These are phyloP conservation scores for Conops quadrifasciatus DNA, from an alignment of 2,888 invertebrate species.

Conservation along the genomic window DNA sequence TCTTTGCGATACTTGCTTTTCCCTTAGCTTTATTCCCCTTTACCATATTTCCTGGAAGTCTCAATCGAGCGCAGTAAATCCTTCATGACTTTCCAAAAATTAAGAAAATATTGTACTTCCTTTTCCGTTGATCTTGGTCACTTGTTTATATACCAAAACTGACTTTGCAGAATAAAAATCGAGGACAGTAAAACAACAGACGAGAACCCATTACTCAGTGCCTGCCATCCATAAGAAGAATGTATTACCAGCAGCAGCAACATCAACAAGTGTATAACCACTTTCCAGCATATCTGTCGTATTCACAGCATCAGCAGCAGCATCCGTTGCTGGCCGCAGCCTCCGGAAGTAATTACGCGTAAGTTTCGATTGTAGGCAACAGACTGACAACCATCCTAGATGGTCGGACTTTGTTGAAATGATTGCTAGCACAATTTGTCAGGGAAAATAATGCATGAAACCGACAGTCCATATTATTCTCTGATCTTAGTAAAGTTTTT, in stretches of 20 bases:
- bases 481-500: too few relatives aligned
- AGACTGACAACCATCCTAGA: conserved; percentile 7
- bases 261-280: conserved; percentile 20
- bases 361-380: conserved; percentile 27
- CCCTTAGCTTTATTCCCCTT: too few relatives aligned
- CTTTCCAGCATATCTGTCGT: not conserved
- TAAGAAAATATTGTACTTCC: conserved; percentile 2
- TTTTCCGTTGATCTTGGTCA: conserved; percentile 12
- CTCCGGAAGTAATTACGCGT: conserved; percentile 40
- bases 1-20: too few relatives aligned
- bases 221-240: conserved; percentile 8
- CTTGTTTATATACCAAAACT: too few relatives aligned
- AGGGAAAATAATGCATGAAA: too few relatives aligned
- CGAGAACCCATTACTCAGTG: not conserved
- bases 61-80: too few relatives aligned
- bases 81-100: not conserved
- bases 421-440: too few relatives aligned
- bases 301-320: conserved; percentile 21
- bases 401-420: not conserved
- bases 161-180: conserved; percentile 27
- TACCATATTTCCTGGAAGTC: too few relatives aligned
- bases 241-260: conserved; percentile 28
- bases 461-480: too few relatives aligned
- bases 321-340: conserved; percentile 36
- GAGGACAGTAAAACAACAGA: conserved; percentile 28